Conservation (phyloP, 2,888 invertebrate genomes). For the Pteria penguin region DNA sequence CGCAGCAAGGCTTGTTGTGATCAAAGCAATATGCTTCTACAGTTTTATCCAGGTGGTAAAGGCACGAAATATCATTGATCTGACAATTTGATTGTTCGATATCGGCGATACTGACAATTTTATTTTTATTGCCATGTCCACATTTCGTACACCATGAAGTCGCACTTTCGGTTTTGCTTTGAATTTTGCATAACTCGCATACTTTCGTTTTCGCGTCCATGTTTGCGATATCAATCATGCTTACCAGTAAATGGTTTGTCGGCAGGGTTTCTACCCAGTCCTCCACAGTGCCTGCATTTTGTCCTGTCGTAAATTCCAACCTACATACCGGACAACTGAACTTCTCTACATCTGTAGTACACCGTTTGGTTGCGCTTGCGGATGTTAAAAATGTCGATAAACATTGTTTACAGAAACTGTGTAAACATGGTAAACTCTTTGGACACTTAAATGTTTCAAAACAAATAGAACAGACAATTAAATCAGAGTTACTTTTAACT, state of each 20-base stretch:
- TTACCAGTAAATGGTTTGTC: slow-evolving; percentile 9
- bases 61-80: background rate
- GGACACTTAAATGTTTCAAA: slow-evolving; percentile 11
- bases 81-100: background rate
- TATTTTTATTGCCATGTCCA: background rate
- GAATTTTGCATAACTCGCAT: background rate
- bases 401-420: slow-evolving; percentile 21
- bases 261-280: slow-evolving; percentile 4
- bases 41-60: background rate
- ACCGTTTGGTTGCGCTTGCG: background rate
- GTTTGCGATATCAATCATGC: background rate
- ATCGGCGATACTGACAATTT: background rate
- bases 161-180: background rate
- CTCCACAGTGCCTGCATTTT: background rate
- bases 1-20: slow-evolving; percentile 3
- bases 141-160: slow-evolving; percentile 4
- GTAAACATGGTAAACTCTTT: slow-evolving; percentile 15
- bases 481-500: background rate
- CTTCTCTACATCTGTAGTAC: background rate
- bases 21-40: slow-evolving; percentile 16
- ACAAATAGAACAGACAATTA: slow-evolving; percentile 19
- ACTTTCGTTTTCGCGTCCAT: background rate
- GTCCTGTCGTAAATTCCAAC: background rate
- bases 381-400: background rate
- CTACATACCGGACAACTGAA: slow-evolving; percentile 9